Percentiles rank a stretch among this genome's conserved stretches.
These are phyloP conservation scores for Lasius fuliginosus DNA, from an alignment of 2,888 invertebrate species.

Conservation along the genomic window DNA sequence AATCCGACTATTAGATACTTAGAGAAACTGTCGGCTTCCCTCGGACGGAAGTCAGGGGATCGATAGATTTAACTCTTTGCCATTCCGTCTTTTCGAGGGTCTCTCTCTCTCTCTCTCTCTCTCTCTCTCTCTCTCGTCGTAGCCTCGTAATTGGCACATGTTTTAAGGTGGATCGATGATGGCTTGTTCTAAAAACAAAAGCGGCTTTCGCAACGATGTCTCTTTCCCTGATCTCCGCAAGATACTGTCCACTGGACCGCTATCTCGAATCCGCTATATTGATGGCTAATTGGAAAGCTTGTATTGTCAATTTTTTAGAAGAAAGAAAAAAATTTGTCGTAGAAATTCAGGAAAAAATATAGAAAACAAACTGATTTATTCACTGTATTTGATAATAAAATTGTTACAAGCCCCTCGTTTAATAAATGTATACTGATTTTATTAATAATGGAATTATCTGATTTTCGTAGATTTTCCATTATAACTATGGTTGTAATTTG, in stretches of 20 bases:
- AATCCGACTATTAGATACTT: constrained; percentile 65
- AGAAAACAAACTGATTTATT: background rate
- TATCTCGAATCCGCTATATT: constrained; percentile 20
- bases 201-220: background rate
- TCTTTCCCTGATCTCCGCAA: constrained; percentile 19
- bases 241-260: background rate
- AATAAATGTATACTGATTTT: background rate
- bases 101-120: background rate
- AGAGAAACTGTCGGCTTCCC: constrained; percentile 50
- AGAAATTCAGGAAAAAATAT: background rate
- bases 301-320: constrained; percentile 3
- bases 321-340: background rate
- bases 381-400: background rate
- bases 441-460: background rate
- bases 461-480: background rate
- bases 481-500: background rate
- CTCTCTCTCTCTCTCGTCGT: background rate
- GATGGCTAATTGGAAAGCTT: constrained; percentile 24
- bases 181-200: constrained; percentile 44
- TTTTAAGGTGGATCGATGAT: constrained; percentile 43
- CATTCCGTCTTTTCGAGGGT: constrained; percentile 22
- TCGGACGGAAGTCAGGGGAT: constrained; percentile 49
- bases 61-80: constrained; percentile 58
- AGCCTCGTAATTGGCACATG: constrained; percentile 49
- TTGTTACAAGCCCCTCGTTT: background rate